phyloP scores from a whole-genome alignment of 2,113 vertebrate species.

The Cepphus grylle region DNA sequence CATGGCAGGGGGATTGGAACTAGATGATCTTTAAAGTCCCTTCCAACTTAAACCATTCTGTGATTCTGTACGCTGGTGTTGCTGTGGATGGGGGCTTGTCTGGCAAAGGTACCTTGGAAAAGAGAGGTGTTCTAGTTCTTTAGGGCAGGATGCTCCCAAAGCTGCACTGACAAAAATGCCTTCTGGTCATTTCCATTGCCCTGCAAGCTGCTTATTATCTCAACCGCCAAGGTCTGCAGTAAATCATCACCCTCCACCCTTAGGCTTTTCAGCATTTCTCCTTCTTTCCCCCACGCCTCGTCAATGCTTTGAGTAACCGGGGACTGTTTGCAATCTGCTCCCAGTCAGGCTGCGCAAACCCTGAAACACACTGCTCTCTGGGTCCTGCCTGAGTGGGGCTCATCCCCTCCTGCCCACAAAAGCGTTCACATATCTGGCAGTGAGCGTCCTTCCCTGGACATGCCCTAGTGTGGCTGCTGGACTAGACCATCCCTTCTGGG shows the following conservation, averaged over 20 bases:
- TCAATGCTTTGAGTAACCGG: not conserved
- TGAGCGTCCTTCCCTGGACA: not conserved
- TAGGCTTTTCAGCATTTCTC: not conserved
- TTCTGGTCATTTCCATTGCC: not conserved
- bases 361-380: not conserved
- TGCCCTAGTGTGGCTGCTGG: rapidly evolving
- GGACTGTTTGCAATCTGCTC: not conserved
- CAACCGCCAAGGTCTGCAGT: not conserved
- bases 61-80: not conserved
- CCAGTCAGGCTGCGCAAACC: not conserved
- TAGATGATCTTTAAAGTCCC: not conserved
- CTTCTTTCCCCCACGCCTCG: not conserved
- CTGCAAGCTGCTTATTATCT: not conserved
- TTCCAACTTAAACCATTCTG: not conserved
- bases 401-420: not conserved
- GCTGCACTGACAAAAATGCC: not conserved
- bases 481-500: not conserved
- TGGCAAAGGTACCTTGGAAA: not conserved
- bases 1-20: not conserved
- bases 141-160: not conserved
- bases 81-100: not conserved
- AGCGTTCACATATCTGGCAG: not conserved
- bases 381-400: not conserved
- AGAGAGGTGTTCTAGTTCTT: not conserved
- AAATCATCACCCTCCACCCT: not conserved